phyloP scores from a whole-genome alignment of 2,797 vertebrate genomes.

The Centropyge bicolor region DNA sequence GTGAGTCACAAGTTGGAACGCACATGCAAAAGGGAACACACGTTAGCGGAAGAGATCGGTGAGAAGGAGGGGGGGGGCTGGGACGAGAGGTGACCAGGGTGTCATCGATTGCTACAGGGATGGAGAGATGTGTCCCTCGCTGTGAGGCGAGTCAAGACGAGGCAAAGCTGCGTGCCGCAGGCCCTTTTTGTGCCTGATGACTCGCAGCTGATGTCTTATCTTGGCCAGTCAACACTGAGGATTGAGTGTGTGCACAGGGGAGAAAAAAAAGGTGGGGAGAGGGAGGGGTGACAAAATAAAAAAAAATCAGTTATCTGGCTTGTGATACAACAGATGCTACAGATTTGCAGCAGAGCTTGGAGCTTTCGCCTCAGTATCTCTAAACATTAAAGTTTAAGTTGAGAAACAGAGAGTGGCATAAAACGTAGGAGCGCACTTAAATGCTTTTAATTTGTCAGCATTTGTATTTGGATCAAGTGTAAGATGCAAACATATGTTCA shows the following conservation, averaged over 20 bases:
- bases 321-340: slow-evolving; percentile 64
- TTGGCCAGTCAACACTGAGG: slow-evolving; percentile 68
- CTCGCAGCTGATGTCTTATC: slow-evolving; percentile 81
- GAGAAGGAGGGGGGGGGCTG: slow-evolving; percentile 41
- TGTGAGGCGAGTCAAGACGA: slow-evolving; percentile 71
- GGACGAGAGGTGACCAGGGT: slow-evolving; percentile 69
- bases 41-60: slow-evolving; percentile 49
- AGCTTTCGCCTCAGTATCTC: slow-evolving; percentile 19
- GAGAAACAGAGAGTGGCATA: slow-evolving; percentile 12
- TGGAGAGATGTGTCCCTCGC: slow-evolving; percentile 63
- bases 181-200: slow-evolving; percentile 77
- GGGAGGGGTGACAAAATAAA: slow-evolving; percentile 20
- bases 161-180: slow-evolving; percentile 63
- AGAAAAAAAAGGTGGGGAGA: slow-evolving; percentile 29
- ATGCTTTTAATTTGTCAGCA: slow-evolving; percentile 45
- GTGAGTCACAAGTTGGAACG: slow-evolving; percentile 63
- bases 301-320: slow-evolving; percentile 46
- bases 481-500: slow-evolving; percentile 45
- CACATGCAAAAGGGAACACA: slow-evolving; percentile 52
- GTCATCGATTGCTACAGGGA: slow-evolving; percentile 75
- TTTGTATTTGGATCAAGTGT: slow-evolving; percentile 48
- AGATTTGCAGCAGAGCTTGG: slow-evolving; percentile 44
- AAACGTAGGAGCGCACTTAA: slow-evolving; percentile 27
- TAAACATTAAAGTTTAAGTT: slow-evolving; percentile 38
- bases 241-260: slow-evolving; percentile 61